These are phyloP conservation scores for Aporrectodea caliginosa DNA, from an alignment of 1,140 invertebrate species.

Conservation along the genomic window DNA sequence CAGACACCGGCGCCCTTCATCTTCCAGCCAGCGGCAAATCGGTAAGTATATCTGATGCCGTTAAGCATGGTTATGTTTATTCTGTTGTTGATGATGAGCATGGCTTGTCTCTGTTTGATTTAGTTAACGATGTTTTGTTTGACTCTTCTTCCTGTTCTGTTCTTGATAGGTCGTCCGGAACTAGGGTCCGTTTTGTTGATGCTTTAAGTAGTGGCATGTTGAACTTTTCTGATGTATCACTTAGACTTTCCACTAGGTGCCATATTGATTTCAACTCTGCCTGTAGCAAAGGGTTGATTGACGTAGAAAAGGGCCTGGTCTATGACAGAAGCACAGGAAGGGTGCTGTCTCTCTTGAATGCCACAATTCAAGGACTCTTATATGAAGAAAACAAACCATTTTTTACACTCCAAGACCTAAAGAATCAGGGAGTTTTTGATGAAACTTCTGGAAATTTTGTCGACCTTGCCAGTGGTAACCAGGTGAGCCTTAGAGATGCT, in stretches of 20 bases:
- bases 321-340: neutral
- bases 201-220: neutral
- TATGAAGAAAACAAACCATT: neutral
- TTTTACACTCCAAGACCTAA: too few relatives aligned
- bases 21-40: too few relatives aligned
- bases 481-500: slow-evolving; percentile 24
- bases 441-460: slow-evolving; percentile 28
- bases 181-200: neutral
- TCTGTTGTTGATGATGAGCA: neutral
- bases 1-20: slow-evolving; percentile 51
- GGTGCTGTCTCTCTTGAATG: neutral
- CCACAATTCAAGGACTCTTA: neutral
- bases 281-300: neutral
- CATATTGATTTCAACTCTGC: neutral
- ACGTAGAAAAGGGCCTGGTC: neutral
- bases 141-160: neutral
- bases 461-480: slow-evolving; percentile 31
- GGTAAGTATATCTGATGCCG: neutral
- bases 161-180: neutral
- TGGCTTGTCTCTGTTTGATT: neutral
- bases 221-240: neutral
- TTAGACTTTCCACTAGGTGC: neutral
- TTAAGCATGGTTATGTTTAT: too few relatives aligned
- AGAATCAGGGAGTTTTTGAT: slow-evolving; percentile 29
- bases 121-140: neutral